A percentile compares a stretch with the other conserved stretches of the same genome.
Evolutionary conservation across 2,888 invertebrate genomes (phyloP).

Genomic region (Cosmopolites sordidus): DNA sequence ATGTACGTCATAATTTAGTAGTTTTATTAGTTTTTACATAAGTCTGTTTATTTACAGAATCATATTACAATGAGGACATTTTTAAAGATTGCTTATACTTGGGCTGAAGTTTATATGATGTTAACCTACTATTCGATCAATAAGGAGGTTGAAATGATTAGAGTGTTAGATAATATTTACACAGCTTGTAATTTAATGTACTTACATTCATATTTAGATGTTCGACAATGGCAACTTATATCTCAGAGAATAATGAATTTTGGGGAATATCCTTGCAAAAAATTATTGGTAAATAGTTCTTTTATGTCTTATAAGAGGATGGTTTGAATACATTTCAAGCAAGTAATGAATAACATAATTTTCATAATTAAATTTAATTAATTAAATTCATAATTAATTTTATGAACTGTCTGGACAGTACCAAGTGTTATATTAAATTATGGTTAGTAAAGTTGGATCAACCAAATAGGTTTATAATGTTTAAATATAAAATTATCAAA

Average conservation of each 20-base stretch:
- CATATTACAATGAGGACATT: slow-evolving; percentile 42
- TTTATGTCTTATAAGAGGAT: no score
- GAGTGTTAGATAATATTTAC: slow-evolving; percentile 33
- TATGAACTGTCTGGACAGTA: no score
- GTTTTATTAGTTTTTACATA: not conserved
- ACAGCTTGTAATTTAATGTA: slow-evolving; percentile 41
- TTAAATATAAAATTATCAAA: no score
- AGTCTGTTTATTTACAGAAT: slow-evolving; percentile 37
- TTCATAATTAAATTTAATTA: no score
- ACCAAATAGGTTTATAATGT: no score
- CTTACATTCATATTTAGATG: slow-evolving; percentile 43
- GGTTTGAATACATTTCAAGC: no score
- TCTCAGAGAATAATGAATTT: slow-evolving; percentile 47
- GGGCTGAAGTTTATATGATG: slow-evolving; percentile 43
- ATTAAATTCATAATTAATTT: no score
- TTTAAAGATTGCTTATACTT: slow-evolving; percentile 41
- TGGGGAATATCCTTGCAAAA: slow-evolving; percentile 43
- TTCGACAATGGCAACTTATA: slow-evolving; percentile 44
- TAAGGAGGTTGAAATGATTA: slow-evolving; percentile 33
- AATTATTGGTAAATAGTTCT: slow-evolving; percentile 33
- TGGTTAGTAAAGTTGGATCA: no score
- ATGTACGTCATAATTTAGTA: slow-evolving; percentile 37
- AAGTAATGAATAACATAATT: no score
- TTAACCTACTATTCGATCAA: slow-evolving; percentile 39
- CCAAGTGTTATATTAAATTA: no score